Base-by-base conservation (phyloP, 2,113 vertebrate genomes). In the Grantiella picta region DNA sequence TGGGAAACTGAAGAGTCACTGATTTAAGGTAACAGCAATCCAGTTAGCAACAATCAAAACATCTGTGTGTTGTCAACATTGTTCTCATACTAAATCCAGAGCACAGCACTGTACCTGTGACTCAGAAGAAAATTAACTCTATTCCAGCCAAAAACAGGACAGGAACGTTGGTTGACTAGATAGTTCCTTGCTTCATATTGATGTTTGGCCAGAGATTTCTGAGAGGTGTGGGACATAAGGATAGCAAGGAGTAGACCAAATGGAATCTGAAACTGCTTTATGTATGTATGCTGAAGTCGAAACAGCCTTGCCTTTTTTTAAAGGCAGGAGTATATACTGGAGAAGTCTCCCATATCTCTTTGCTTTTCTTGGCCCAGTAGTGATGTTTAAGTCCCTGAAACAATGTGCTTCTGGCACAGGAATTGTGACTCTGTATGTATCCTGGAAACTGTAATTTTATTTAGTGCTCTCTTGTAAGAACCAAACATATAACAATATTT, bases 141-240 rank as follows among this genome's bases (percentile, higher is more conserved):
- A 35, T 76, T 53, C 40, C 40, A 54, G 11, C 29, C 22, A 22
- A 76, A 76, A 47, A 0, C 11, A 15, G 21, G 21, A 40, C 8
- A 49, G 15, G 11, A 70, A 1, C 0, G 0, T 5, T 57, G 20
- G 6, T 57, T 73, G 50, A 33, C 44, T 50, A 20, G n/a, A 18
- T 3, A 25, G 10, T 36, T 89, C 56, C 7, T 78, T 71, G 20
- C 13, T 75, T 82, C 31, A 5, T 4, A 2, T 7, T 38, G 40
- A 6, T 68, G 27, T 86, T 90, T 64, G 22, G 31, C 25, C 10
- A 85, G 40, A 76, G 44, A 22, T 68, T 83, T 86, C 35, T 69
- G 14, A 71, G 50, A 57, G 8, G 2, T 60, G 20, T 25, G 27
- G 45, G 35, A 33, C 15, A 12, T 11, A 45, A 66, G 20, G 24